A percentile compares a stretch with the other conserved stretches of the same genome.
These are phyloP conservation scores for Heterocephalus glaber DNA, from an alignment of 2,113 vertebrate species.

Conservation along the genomic window DNA sequence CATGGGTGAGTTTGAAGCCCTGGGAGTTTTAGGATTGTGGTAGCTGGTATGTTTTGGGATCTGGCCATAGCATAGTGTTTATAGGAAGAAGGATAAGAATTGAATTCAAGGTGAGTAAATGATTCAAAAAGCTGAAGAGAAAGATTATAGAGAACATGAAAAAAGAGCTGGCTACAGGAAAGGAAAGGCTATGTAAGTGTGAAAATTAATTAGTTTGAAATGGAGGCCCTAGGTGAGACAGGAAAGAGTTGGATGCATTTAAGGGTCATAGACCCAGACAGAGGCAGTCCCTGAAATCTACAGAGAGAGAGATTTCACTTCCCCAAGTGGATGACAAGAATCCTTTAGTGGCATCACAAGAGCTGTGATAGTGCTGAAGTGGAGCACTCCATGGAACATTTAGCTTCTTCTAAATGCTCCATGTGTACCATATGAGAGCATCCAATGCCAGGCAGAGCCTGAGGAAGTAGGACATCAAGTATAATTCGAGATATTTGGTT, in stretches of 20 bases:
- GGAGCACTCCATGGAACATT: neutral
- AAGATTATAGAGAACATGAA: neutral
- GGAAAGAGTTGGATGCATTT: neutral
- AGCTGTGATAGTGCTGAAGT: neutral
- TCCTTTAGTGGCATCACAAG: neutral
- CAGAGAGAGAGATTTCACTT: neutral
- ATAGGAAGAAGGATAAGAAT: neutral
- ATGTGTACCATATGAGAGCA: neutral
- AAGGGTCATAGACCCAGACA: neutral
- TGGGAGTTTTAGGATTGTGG: neutral
- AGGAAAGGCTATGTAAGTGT: neutral
- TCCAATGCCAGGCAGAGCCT: neutral
- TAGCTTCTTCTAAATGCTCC: neutral
- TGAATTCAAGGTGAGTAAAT: neutral
- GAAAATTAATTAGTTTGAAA: neutral
- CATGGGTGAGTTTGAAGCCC: neutral
- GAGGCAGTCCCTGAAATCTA: neutral
- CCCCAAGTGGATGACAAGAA: neutral
- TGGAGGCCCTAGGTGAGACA: neutral
- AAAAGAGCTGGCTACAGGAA: neutral
- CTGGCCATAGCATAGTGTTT: neutral
- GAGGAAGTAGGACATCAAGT: neutral
- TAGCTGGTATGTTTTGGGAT: neutral
- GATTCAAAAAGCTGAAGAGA: neutral
- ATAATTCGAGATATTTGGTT: constrained; percentile 28